Evolutionary conservation across 2,888 invertebrate species (phyloP), one percentile per base, ranked within the genome.

Genomic region (Galeruca laticollis): DNA sequence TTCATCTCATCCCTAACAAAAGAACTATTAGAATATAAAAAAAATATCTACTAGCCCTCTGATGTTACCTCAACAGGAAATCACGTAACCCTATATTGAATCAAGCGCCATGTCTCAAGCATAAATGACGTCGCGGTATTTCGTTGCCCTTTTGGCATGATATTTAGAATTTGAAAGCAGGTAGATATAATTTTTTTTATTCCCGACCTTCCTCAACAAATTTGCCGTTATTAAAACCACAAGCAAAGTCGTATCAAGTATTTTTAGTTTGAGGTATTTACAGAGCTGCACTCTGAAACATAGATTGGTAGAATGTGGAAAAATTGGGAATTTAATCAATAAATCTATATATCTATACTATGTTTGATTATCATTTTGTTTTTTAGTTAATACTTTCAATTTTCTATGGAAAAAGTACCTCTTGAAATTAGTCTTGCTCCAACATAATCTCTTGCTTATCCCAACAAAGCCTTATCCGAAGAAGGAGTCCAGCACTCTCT

Each of bases 141-240:
- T 66, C 40, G 61, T 59, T 70, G 59, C 66, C 70, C 66, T 70
- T 70, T 70, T 66, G 59, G 66, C 59, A 59, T 66, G 66, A 59
- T 66, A 66, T 66, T 66, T 66, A 35, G 66, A 49, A 57, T 68
- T 68, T 33, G 26, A 60, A 60, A 61, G 71, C 71, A 71, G 71
- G 71, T 68, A 71, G 57, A 68, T 62, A 61, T 54, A 52, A 37
- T 49, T 57, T 71, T 66, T 71, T 63, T 61, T 65, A 49, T 52
- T 54, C 63, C 70, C 52, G 66, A 71, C 71, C 71, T 71, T 71
- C 59, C 71, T 40, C 59, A 60, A 68, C 73, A 62, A 73, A 57
- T 68, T 68, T 51, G 56, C 60, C 68, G 60, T 64, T 70, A 70
- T 68, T 61, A 26, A 15, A 54, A 64, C 67, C 67, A 18, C 66